Conservation (phyloP, 2,888 invertebrate genomes). For the Calameuta pallipes region DNA sequence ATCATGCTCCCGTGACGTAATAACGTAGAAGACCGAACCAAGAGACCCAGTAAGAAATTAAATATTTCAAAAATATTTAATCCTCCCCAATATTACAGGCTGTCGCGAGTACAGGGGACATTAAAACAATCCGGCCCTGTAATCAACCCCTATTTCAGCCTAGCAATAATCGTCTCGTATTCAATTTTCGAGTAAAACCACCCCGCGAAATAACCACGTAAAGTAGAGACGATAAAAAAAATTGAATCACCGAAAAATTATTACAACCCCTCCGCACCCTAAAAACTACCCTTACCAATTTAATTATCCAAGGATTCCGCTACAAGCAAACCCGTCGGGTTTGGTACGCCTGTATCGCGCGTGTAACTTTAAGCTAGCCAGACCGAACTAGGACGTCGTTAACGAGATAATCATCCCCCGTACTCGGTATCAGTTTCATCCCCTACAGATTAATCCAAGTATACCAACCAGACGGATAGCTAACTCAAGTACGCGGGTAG, state of each 20-base stretch:
- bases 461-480: not conserved
- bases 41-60: not conserved
- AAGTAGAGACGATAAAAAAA: not conserved
- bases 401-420: constrained; percentile 5
- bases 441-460: not conserved
- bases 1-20: not conserved
- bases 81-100: not conserved
- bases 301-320: not conserved
- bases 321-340: not conserved
- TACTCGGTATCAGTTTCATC: constrained; percentile 1
- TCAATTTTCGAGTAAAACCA: not conserved
- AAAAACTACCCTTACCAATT: not conserved
- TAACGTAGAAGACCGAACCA: not conserved
- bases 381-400: constrained; percentile 8
- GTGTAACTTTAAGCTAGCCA: not conserved
- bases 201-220: not conserved
- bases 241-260: not conserved
- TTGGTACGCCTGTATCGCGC: not conserved
- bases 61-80: not conserved
- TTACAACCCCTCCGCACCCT: not conserved
- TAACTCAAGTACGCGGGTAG: not conserved
- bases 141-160: not conserved
- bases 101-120: not conserved
- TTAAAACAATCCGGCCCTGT: not conserved
- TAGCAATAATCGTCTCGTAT: not conserved